Percentiles rank a stretch among this genome's conserved stretches.
phyloP scores from a whole-genome alignment of 2,797 vertebrate species.

The Carduelis carduelis region DNA sequence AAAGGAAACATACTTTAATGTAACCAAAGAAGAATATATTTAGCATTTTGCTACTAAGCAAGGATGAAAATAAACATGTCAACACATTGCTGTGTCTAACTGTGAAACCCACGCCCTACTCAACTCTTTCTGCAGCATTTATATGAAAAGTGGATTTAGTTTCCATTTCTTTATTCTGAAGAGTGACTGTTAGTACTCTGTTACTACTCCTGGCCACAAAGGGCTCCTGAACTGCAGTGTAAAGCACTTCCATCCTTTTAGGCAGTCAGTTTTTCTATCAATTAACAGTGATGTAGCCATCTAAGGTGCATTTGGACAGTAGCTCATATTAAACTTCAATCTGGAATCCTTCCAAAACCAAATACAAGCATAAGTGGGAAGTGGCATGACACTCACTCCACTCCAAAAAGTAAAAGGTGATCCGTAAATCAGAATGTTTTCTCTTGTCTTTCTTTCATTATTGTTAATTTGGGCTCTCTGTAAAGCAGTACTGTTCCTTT shows the following conservation, averaged over 20 bases:
- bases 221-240: not conserved
- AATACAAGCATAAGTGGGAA: not conserved
- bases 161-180: not conserved
- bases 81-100: not conserved
- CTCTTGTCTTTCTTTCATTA: not conserved
- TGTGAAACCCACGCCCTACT: not conserved
- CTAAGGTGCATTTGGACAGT: not conserved
- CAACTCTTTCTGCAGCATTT: not conserved
- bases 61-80: slow-evolving; percentile 64
- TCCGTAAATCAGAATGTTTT: not conserved
- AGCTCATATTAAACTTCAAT: not conserved
- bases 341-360: slow-evolving; percentile 29
- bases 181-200: not conserved
- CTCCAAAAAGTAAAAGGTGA: not conserved
- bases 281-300: not conserved
- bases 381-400: not conserved
- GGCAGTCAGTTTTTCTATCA: not conserved
- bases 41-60: slow-evolving; percentile 61
- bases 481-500: not conserved
- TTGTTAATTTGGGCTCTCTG: not conserved
- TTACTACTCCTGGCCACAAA: not conserved
- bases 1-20: slow-evolving; percentile 54
- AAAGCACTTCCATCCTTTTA: not conserved
- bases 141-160: not conserved
- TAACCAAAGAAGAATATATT: slow-evolving; percentile 61